phyloP scores from a whole-genome alignment of 35 echinoderm and acorn worm species.

The Lytechinus variegatus region DNA sequence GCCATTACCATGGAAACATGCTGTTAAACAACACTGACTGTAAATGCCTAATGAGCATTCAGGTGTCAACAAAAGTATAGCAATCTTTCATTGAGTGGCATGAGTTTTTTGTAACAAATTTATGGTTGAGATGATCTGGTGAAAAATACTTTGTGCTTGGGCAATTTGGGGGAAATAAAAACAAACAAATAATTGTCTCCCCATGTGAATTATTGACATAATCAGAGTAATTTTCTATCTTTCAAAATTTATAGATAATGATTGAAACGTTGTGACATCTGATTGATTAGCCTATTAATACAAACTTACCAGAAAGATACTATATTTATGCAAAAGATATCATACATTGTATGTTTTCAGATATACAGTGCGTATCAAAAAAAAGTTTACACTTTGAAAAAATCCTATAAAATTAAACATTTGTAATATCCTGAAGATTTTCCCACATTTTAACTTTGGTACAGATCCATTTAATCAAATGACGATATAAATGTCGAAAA shows the following conservation, averaged over 20 bases:
- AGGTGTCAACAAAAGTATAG: neutral
- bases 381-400: no score
- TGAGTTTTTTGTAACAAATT: neutral
- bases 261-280: neutral
- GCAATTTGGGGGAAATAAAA: neutral
- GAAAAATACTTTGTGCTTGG: neutral
- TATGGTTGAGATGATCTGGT: neutral
- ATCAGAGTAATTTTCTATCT: neutral
- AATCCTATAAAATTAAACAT: no score
- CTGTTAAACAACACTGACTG: neutral
- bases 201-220: neutral
- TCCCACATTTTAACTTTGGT: no score
- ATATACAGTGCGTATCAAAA: no score
- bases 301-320: no score
- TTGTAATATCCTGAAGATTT: no score
- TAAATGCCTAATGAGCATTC: neutral
- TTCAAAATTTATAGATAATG: neutral
- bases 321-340: no score
- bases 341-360: no score
- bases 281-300: neutral
- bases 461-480: no score
- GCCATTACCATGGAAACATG: neutral
- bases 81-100: neutral
- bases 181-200: neutral
- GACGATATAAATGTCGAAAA: no score